Evolutionary conservation across 2,797 vertebrate genomes (phyloP), one percentile per base, ranked within the genome.

Genomic region (Tympanoctomys barrerae): DNA sequence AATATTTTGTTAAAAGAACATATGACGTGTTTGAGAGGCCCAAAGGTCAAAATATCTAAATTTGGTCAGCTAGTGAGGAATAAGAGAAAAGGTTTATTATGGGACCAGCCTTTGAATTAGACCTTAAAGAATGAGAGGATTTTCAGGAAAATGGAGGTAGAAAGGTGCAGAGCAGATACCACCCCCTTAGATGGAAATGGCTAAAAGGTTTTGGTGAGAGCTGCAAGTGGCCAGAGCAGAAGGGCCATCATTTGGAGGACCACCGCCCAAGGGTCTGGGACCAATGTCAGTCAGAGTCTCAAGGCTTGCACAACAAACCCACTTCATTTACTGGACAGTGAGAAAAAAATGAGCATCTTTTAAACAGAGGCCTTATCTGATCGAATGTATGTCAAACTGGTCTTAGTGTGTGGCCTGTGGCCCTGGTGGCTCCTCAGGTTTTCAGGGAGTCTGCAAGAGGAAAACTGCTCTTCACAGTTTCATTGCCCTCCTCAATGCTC

Each of bases 161-260:
- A 77, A 80, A 66, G 14, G 9, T 36, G 42, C 2, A 1, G 31
- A 8, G 6, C 49, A 33, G 22, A n/a, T 85, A 77, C 36, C 10
- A 7, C 1, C 36, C 10, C 5, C 1, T 57, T 59, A n/a, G 1
- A 26, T 4, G 26, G 28, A 82, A 75, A 33, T 75, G 70, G 49
- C 36, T 13, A 39, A 57, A 87, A 39, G 2, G 36, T 18, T 61
- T 52, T 33, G 61, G 8, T 7, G 26, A 94, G 64, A 71, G 59
- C 62, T 57, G 9, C 3, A 2, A 4, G 4, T 7, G 7, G 7
- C 24, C 13, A 21, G 7, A 73, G 6, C 36, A 33, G 10, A 31
- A 26, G 26, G 18, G 5, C 13, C 19, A 9, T 5, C 5, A 36
- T 11, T 14, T 39, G 1, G 5, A 62, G 1, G 42, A 71, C 2